A percentile compares a stretch with the other conserved stretches of the same genome.
Conservation (phyloP, 2,797 vertebrate species). For the Tolypeutes matacus region DNA sequence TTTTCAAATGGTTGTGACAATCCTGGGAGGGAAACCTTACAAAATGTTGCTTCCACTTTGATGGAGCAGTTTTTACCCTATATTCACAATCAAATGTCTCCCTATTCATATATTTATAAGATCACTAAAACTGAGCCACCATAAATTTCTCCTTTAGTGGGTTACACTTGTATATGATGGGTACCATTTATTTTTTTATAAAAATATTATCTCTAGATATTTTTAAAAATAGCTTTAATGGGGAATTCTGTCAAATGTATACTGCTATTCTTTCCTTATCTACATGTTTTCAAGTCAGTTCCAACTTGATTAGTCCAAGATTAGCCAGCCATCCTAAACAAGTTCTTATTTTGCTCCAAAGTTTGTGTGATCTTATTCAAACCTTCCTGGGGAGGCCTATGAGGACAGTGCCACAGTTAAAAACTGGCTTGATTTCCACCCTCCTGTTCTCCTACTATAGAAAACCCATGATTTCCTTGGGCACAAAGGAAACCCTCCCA, state of each 20-base stretch:
- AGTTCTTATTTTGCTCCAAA: constrained; percentile 40
- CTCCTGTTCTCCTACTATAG: constrained; percentile 55
- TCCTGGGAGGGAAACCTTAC: constrained; percentile 53
- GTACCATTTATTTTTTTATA: constrained; percentile 78
- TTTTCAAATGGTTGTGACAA: constrained; percentile 20
- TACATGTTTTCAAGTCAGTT: constrained; percentile 65
- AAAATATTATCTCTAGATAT: constrained; percentile 79
- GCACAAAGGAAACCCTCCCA: constrained; percentile 78
- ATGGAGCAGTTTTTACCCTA: neutral
- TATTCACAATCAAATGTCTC: constrained; percentile 35
- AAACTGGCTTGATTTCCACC: constrained; percentile 49
- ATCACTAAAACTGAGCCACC: constrained; percentile 68
- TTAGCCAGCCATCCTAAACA: constrained; percentile 81
- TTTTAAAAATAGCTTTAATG: constrained; percentile 80
- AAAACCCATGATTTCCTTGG: constrained; percentile 62
- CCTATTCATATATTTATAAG: constrained; percentile 77
- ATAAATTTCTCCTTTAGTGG: constrained; percentile 73
- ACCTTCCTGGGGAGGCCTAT: neutral
- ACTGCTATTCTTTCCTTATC: constrained; percentile 76
- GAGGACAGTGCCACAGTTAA: neutral
- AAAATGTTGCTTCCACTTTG: constrained; percentile 27
- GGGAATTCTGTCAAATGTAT: constrained; percentile 63
- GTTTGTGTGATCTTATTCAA: constrained; percentile 58
- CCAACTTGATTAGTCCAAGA: constrained; percentile 79
- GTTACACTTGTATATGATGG: constrained; percentile 68